Conservation (phyloP, 2,113 vertebrate genomes). For the Oryzias melastigma region DNA sequence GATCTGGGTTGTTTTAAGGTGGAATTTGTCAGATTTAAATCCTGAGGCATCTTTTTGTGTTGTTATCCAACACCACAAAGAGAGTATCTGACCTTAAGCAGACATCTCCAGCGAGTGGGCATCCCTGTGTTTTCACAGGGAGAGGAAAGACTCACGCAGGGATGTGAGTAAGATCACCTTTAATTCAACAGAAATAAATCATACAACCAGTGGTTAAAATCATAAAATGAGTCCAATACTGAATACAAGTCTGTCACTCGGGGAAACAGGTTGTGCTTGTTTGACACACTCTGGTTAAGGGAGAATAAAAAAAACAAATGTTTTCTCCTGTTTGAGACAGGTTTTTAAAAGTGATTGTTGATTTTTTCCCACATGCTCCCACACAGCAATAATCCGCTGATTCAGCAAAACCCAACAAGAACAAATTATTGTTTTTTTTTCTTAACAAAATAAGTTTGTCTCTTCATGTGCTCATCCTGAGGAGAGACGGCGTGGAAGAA, state of each 20-base stretch:
- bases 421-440: slow-evolving; percentile 11
- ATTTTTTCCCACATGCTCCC: slow-evolving; percentile 24
- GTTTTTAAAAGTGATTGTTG: slow-evolving; percentile 20
- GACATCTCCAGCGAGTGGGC: background rate
- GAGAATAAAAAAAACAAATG: slow-evolving; percentile 17
- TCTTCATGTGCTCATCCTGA: slow-evolving; percentile 63
- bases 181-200: slow-evolving; percentile 72
- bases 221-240: slow-evolving; percentile 47
- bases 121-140: slow-evolving; percentile 7
- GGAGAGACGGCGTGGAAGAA: slow-evolving; percentile 41
- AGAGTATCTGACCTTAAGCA: slow-evolving; percentile 1
- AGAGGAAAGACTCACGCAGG: slow-evolving; percentile 38
- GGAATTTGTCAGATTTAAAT: slow-evolving; percentile 5
- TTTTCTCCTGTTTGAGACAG: slow-evolving; percentile 7
- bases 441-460: slow-evolving; percentile 55
- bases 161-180: slow-evolving; percentile 58
- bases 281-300: slow-evolving; percentile 54
- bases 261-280: slow-evolving; percentile 70
- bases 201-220: slow-evolving; percentile 70
- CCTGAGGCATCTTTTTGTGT: background rate
- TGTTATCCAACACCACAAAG: background rate
- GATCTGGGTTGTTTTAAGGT: background rate
- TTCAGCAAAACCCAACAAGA: slow-evolving; percentile 44
- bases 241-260: slow-evolving; percentile 54
- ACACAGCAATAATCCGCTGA: slow-evolving; percentile 3